phyloP scores from a whole-genome alignment of 2,888 invertebrate species.

The Tipula vernalis region DNA sequence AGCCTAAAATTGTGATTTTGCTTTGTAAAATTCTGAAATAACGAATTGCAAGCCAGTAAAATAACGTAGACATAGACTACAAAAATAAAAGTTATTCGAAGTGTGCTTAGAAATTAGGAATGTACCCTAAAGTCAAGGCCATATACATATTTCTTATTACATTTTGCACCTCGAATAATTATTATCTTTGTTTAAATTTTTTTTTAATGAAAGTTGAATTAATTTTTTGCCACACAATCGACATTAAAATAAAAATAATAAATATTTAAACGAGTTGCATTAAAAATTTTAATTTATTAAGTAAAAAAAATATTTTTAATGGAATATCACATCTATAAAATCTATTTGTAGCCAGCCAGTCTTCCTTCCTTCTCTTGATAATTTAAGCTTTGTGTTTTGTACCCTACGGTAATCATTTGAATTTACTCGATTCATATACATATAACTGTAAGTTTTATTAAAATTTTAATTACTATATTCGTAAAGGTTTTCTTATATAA shows the following conservation, averaged over 20 bases:
- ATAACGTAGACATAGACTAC: too few relatives aligned
- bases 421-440: neutral
- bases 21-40: too few relatives aligned
- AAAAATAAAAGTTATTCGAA: too few relatives aligned
- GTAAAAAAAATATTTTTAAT: neutral
- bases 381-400: neutral
- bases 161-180: too few relatives aligned
- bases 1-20: too few relatives aligned
- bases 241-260: neutral
- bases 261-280: neutral
- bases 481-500: neutral
- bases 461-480: neutral
- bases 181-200: too few relatives aligned
- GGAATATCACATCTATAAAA: neutral
- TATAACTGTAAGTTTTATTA: neutral
- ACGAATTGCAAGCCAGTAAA: too few relatives aligned
- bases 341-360: constrained; percentile 10
- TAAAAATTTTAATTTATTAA: neutral
- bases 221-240: neutral
- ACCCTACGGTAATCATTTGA: neutral
- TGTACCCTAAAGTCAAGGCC: too few relatives aligned
- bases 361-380: neutral
- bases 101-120: too few relatives aligned
- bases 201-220: neutral
- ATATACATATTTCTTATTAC: too few relatives aligned